Conservation (phyloP, 2,113 vertebrate species). For the Mesembrinibis cayennensis region DNA sequence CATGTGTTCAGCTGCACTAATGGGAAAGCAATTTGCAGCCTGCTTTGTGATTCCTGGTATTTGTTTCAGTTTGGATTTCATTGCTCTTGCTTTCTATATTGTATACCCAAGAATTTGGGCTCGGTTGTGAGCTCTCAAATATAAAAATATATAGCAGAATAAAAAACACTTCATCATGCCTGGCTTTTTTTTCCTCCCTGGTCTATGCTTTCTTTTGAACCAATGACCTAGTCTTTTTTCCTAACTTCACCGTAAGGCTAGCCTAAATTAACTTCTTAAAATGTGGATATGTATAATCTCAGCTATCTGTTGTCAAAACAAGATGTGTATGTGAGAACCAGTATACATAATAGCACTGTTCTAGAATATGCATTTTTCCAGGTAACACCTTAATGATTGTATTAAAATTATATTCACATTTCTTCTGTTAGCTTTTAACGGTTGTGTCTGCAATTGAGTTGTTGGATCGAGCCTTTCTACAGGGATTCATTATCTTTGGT, state of each 20-base stretch:
- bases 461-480: not conserved
- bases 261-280: not conserved
- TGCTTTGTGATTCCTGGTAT: constrained; percentile 30
- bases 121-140: constrained; percentile 67
- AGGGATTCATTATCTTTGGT: not conserved
- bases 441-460: not conserved
- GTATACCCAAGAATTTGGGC: constrained; percentile 66
- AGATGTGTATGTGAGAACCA: not conserved
- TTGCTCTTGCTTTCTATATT: constrained; percentile 69
- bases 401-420: not conserved
- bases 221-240: not conserved
- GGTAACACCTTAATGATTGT: not conserved
- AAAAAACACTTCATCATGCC: constrained; percentile 67
- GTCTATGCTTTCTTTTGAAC: constrained; percentile 19
- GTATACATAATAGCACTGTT: not conserved
- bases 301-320: not conserved
- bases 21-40: constrained; percentile 51
- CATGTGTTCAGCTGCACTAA: constrained; percentile 31
- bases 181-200: constrained; percentile 1
- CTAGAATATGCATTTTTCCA: not conserved
- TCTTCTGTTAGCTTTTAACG: not conserved
- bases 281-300: not conserved
- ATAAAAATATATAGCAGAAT: constrained; percentile 73
- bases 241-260: not conserved
- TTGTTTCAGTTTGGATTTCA: constrained; percentile 58